Evolutionary conservation across 37 sponge, comb jelly and placozoan genomes (phyloP).

Genomic region (Chondrosia reniformis): DNA sequence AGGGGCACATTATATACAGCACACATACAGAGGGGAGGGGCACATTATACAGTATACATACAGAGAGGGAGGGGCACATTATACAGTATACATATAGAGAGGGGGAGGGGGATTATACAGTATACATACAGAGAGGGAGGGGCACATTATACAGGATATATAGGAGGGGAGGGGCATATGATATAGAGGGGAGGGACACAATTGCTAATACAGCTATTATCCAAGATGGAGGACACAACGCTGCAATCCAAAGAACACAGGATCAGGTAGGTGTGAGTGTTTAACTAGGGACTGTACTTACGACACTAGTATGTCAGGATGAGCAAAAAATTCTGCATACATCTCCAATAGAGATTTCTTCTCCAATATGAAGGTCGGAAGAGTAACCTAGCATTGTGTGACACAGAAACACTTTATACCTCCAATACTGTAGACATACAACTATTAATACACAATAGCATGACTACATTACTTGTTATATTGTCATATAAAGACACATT

Average conservation of each 20-base stretch:
- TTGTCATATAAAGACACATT: too few relatives aligned
- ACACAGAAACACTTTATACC: neutral
- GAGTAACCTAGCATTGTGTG: slow-evolving; percentile 28
- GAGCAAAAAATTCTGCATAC: slow-evolving; percentile 98
- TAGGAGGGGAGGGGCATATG: neutral
- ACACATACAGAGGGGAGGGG: neutral
- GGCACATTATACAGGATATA: neutral
- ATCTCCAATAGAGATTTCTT: slow-evolving; percentile 98
- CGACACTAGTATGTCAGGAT: slow-evolving; percentile 64
- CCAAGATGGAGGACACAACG: neutral
- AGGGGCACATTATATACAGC: neutral
- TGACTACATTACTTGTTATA: too few relatives aligned
- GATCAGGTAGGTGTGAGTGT: neutral
- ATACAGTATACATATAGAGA: neutral
- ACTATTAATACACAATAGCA: too few relatives aligned
- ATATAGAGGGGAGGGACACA: neutral
- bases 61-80: neutral
- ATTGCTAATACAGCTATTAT: neutral
- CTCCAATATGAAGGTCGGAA: slow-evolving; percentile 98
- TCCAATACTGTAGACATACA: too few relatives aligned
- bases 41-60: neutral
- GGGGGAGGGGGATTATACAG: neutral
- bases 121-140: neutral
- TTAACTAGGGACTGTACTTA: slow-evolving; percentile 1
- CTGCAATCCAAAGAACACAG: neutral